Evolutionary conservation across 2,888 invertebrate genomes (phyloP).

Genomic region (Slavum lentiscoides): DNA sequence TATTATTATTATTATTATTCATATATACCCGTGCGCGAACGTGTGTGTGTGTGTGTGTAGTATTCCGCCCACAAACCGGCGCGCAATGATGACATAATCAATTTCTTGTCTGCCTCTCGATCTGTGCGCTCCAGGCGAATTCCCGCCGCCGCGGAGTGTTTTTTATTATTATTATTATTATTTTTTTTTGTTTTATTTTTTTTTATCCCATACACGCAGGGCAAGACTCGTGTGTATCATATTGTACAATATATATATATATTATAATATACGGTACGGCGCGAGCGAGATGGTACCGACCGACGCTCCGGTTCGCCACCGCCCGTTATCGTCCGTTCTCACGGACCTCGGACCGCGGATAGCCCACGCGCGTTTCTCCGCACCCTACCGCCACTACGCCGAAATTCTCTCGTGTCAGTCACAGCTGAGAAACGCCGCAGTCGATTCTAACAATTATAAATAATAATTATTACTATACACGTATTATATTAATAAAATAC

Average conservation of each 20-base stretch:
- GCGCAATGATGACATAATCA: constrained; percentile 52
- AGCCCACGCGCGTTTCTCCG: constrained; percentile 38
- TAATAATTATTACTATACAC: not conserved
- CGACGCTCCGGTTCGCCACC: not conserved
- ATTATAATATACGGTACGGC: not conserved
- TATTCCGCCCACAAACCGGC: constrained; percentile 49
- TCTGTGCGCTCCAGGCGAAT: constrained; percentile 45
- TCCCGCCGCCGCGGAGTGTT: constrained; percentile 29
- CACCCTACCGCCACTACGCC: not conserved
- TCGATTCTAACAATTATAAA: constrained; percentile 7
- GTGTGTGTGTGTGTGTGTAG: not conserved
- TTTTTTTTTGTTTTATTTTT: not conserved
- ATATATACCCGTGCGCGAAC: not conserved
- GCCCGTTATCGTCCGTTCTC: constrained; percentile 32
- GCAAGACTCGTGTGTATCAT: too few species aligned
- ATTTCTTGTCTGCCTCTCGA: constrained; percentile 51
- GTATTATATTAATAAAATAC: constrained; percentile 33
- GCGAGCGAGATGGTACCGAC: constrained; percentile 18
- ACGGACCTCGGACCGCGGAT: constrained; percentile 25
- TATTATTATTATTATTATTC: not conserved
- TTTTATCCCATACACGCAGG: constrained; percentile 8
- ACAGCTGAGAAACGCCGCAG: not conserved
- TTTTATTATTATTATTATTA: too few species aligned
- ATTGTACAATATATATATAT: not conserved
- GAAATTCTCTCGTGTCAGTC: constrained; percentile 43